Conservation (phyloP, 2,888 invertebrate genomes). For the Amiota communis region DNA sequence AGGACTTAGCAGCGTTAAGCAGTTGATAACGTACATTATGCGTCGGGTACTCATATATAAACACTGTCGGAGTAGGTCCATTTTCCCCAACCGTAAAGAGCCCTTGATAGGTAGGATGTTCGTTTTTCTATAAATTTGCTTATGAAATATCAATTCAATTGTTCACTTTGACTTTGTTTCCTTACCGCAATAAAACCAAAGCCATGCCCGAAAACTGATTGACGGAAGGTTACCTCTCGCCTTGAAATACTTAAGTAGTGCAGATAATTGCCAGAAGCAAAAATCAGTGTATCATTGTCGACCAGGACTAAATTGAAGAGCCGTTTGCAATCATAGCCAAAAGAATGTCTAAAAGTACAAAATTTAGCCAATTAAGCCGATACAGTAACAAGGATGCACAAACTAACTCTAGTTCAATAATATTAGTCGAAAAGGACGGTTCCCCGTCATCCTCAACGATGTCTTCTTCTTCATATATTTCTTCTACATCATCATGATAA, state of each 20-base stretch:
- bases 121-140: slow-evolving; percentile 76
- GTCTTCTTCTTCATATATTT: slow-evolving; percentile 47
- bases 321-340: slow-evolving; percentile 88
- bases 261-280: slow-evolving; percentile 87
- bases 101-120: slow-evolving; percentile 76
- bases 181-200: slow-evolving; percentile 86
- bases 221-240: slow-evolving; percentile 79
- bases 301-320: slow-evolving; percentile 86
- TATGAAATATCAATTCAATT: too few species aligned
- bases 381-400: too few species aligned
- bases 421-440: slow-evolving; percentile 54
- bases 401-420: slow-evolving; percentile 62
- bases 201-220: slow-evolving; percentile 85
- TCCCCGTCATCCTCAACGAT: slow-evolving; percentile 34
- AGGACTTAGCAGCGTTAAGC: slow-evolving; percentile 82
- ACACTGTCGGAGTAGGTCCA: slow-evolving; percentile 81
- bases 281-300: slow-evolving; percentile 83
- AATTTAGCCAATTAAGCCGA: neutral
- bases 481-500: slow-evolving; percentile 41
- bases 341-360: slow-evolving; percentile 80
- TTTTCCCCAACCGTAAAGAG: slow-evolving; percentile 89
- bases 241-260: slow-evolving; percentile 83
- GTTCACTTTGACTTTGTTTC: neutral
- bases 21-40: slow-evolving; percentile 84
- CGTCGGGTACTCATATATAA: slow-evolving; percentile 88